Evolutionary conservation across 2,888 invertebrate species (phyloP).

Genomic region (Sphaerolaimus hirsutus): DNA sequence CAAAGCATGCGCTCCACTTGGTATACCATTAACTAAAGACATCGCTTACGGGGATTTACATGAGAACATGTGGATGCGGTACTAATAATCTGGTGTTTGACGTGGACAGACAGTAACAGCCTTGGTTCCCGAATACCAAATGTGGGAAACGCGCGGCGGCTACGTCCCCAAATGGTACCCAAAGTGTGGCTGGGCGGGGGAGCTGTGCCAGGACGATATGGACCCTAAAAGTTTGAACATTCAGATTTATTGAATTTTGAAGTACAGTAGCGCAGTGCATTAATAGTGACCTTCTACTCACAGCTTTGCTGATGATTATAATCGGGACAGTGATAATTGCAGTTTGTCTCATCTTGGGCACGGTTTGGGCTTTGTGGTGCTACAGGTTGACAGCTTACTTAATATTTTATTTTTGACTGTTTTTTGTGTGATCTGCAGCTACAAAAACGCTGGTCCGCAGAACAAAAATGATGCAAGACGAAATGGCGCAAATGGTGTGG

Average conservation of each 20-base stretch:
- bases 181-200: conserved; percentile 1
- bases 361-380: neutral
- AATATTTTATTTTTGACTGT: too few relatives aligned
- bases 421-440: too few relatives aligned
- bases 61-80: too few relatives aligned
- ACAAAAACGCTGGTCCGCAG: too few relatives aligned
- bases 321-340: neutral
- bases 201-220: neutral
- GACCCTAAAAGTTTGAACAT: neutral
- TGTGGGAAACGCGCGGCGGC: conserved; percentile 4
- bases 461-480: conserved; percentile 1
- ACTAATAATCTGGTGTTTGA: too few relatives aligned
- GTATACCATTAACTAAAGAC: too few relatives aligned
- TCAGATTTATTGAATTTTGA: neutral
- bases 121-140: neutral
- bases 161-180: conserved; percentile 4
- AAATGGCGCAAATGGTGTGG: conserved; percentile 6
- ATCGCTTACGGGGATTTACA: too few relatives aligned
- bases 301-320: neutral
- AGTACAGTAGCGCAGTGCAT: neutral
- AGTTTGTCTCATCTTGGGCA: neutral
- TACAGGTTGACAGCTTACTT: too few relatives aligned
- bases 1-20: too few relatives aligned
- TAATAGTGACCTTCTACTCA: neutral
- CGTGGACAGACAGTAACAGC: too few relatives aligned